Evolutionary conservation across 2,888 invertebrate genomes (phyloP).

Genomic region (Salticus scenicus): DNA sequence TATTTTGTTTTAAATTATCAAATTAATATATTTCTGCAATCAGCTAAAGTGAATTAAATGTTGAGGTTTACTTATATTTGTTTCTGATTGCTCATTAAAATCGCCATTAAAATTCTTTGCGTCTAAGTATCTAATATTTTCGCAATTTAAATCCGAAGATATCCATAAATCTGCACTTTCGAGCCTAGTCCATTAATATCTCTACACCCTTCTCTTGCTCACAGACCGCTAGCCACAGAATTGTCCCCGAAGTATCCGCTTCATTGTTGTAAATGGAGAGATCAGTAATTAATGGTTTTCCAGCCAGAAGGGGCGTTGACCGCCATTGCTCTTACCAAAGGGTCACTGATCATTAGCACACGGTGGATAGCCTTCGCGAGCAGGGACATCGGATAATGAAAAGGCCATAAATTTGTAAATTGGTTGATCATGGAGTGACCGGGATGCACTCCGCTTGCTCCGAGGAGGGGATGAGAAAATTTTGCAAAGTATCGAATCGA

Average conservation of each 20-base stretch:
- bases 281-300: conserved; percentile 17
- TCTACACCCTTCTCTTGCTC: not conserved
- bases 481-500: no score
- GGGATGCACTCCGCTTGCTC: not conserved
- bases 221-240: not conserved
- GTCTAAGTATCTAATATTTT: no score
- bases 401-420: conserved; percentile 19
- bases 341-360: conserved; percentile 17
- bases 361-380: not conserved
- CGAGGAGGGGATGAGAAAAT: no score
- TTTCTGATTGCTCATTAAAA: no score
- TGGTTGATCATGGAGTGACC: not conserved
- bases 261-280: conserved; percentile 8
- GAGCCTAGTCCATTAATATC: not conserved
- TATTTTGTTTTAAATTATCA: no score
- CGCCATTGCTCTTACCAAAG: not conserved
- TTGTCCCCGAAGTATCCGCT: conserved; percentile 9
- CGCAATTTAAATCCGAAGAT: no score
- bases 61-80: no score
- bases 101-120: no score
- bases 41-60: no score
- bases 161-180: no score
- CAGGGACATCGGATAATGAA: conserved; percentile 10
- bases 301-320: conserved; percentile 5
- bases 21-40: no score